Percentiles rank a stretch among this genome's conserved stretches.
Conservation (phyloP, 1,140 invertebrate genomes). For the Pseudobourletiella spinata region DNA sequence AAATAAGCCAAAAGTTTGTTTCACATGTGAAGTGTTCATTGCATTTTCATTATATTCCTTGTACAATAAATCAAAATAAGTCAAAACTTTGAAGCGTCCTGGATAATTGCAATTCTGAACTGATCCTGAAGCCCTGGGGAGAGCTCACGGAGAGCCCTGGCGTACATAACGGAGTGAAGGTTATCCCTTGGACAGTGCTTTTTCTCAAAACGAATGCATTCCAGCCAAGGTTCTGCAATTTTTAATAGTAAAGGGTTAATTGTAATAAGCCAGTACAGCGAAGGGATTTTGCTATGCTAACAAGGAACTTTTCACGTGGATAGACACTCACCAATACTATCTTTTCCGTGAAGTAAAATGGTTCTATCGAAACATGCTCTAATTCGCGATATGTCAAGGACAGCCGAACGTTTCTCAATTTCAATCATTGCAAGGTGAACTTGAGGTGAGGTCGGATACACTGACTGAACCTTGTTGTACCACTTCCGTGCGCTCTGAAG, state of each 20-base stretch:
- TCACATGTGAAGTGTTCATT: no score
- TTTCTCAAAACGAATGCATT: constrained; percentile 2
- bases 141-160: not conserved
- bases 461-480: not conserved
- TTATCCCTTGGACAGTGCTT: not conserved
- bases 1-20: no score
- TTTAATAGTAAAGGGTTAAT: not conserved
- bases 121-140: not conserved
- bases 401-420: not conserved
- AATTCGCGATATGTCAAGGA: not conserved
- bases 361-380: not conserved
- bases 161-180: not conserved
- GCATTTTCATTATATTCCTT: no score
- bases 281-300: not conserved
- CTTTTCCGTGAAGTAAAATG: not conserved
- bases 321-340: not conserved
- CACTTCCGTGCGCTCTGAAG: not conserved
- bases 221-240: not conserved
- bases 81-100: no score
- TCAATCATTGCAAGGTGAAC: constrained; percentile 4
- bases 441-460: not conserved
- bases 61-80: no score
- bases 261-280: not conserved
- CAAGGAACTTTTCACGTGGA: no score
- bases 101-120: not conserved